Base-by-base conservation (phyloP, 2,797 vertebrate genomes). In the Gymnoscopelus braueri region DNA sequence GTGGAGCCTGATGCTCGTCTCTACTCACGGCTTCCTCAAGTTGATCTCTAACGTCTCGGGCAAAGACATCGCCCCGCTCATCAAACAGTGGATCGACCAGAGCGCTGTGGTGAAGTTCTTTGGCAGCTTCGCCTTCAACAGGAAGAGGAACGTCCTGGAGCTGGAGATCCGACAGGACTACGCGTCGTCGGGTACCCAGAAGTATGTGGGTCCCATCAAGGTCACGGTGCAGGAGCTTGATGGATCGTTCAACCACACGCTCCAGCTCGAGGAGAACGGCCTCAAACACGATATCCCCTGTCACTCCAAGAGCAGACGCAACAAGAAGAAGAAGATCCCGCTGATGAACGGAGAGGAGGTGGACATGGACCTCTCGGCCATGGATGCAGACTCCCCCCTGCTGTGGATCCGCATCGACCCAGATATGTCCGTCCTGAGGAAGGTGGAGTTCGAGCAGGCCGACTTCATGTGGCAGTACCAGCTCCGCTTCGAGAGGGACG, bases 401-500 rank as follows among this genome's bases (percentile, higher is more conserved):
- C 95, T 99, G 14, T 99, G 98, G 98, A 99, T 99, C 84, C 95
- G 98, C 65, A 98, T 99, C 24, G 98, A 99, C 77, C 98, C 97
- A 0, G 97, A 99, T 80, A 98, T 99, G 98, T 96, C 97, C 0
- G 96, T 99, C 0, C 76, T 99, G 85, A 94, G 98, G 81, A 98
- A 97, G 75, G 97, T 99, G 61, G 97, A 98, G 67, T 96, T 99
- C 81, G 97, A 98, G 56, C 98, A 99, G 77, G 95, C 97, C 0
- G 98, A 99, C 89, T 99, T 99, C 88, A 99, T 99, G 98, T 99
- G 98, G 98, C 97, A 99, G 74, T 99, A 99, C 74, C 97, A 99
- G 89, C 94, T 99, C 65, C 95, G 97, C 10, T 99, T 96, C 0
- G 98, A 99, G 89, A 94, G 98, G 72, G 97, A 99, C 2, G 98